Conservation (phyloP, 2,888 invertebrate genomes). For the Hirtodrosophila confusa region DNA sequence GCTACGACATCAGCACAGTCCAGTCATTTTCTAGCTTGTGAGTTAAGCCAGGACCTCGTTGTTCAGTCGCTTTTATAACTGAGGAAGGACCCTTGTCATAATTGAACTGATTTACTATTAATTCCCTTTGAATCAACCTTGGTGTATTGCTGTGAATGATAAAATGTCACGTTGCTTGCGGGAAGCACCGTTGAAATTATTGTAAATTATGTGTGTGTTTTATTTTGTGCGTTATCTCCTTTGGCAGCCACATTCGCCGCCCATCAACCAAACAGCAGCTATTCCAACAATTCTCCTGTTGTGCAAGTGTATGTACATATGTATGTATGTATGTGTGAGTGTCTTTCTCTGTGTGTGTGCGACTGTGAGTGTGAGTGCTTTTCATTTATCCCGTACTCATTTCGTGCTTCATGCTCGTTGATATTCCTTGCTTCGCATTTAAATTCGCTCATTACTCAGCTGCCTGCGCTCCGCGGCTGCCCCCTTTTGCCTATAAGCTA, state of each 20-base stretch:
- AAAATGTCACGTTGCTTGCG: neutral
- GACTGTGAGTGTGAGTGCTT: constrained; percentile 26
- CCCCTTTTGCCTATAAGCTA: neutral
- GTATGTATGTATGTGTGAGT: constrained; percentile 1
- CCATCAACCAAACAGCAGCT: constrained; percentile 4
- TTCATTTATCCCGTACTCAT: constrained; percentile 47
- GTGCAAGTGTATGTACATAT: constrained; percentile 5
- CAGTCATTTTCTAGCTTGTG: too few relatives aligned
- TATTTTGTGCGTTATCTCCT: constrained; percentile 48
- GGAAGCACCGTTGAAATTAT: neutral
- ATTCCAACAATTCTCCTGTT: constrained; percentile 10
- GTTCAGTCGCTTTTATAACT: too few relatives aligned
- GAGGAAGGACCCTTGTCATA: too few relatives aligned
- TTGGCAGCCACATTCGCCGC: constrained; percentile 45
- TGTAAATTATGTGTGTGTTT: constrained; percentile 57
- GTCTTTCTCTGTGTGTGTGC: neutral
- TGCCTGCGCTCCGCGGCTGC: constrained; percentile 4
- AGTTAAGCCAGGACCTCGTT: too few relatives aligned
- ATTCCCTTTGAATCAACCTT: too few relatives aligned
- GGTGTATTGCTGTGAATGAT: neutral
- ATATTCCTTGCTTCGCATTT: constrained; percentile 62
- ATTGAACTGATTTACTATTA: too few relatives aligned
- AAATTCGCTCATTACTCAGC: constrained; percentile 74
- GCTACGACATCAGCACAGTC: too few relatives aligned
- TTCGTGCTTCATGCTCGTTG: constrained; percentile 46